Evolutionary conservation across 2,113 vertebrate species (phyloP), one percentile per base, ranked within the genome.

Genomic region (Sceloporus undulatus): DNA sequence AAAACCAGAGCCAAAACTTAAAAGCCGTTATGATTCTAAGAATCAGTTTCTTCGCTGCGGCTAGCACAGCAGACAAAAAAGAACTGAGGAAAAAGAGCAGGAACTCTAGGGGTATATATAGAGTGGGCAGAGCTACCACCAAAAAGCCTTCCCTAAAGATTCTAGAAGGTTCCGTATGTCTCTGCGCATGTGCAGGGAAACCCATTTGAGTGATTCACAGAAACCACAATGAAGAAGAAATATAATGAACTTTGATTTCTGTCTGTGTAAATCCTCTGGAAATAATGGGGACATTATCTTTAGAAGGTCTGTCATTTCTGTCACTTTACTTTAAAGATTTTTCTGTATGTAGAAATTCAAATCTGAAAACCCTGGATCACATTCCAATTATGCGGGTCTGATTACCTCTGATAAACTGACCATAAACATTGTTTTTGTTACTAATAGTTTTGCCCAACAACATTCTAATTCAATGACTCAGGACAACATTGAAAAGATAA

Each of bases 391-490:
- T 38, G 66, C 18, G 18, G 2, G 4, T 38, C 29, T 59, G 10
- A 29, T 48, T 76, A 54, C 25, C 23, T 77, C n/a, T 54, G 42
- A 68, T 38, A 34, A 87, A 86, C 19, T 16, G 7, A 65, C 25
- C 14, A 29, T 40, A 27, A 27, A 11, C 34, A 27, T 62, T 59
- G 11, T 21, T 6, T 21, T 74, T 38, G 66, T 29, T 89, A 40
- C 74, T 84, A 79, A 3, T 25, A 9, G 2, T 87, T 88, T 84
- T 83, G 34, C 85, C 1, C 52, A 79, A 81, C 79, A 88, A 89
- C 18, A 42, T 89, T 18, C 9, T 2, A 75, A 88, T 85, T 59
- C 2, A 75, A 48, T 52, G 54, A 85, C 75, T 5, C 25, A 29
- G 62, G 52, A 9, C 2, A 16, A 84, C 48, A 18, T 7, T 40